Evolutionary conservation across 2,888 invertebrate genomes (phyloP).

Genomic region (Fragum fragum): DNA sequence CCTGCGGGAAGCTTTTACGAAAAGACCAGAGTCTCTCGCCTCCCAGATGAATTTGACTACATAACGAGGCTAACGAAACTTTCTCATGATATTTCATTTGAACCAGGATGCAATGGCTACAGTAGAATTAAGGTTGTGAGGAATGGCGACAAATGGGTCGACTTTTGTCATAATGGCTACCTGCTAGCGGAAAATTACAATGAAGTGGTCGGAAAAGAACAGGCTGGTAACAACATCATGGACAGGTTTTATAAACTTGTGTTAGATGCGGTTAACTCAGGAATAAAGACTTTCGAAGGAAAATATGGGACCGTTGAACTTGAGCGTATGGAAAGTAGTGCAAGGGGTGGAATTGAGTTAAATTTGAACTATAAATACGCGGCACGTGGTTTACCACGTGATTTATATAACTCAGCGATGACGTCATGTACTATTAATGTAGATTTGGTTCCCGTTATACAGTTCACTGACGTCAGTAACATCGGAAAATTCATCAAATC

Average conservation of each 20-base stretch:
- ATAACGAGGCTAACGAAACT: background rate
- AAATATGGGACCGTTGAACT: background rate
- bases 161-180: background rate
- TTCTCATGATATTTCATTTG: background rate
- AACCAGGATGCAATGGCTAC: background rate
- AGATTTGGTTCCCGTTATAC: slow-evolving; percentile 9
- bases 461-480: background rate
- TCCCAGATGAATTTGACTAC: slow-evolving; percentile 7
- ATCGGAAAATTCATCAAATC: background rate
- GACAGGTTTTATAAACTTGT: slow-evolving; percentile 14
- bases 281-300: background rate
- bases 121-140: background rate
- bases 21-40: background rate
- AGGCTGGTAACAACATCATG: background rate
- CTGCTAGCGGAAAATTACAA: background rate
- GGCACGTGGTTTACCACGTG: background rate
- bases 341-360: background rate
- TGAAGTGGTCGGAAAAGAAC: slow-evolving; percentile 12
- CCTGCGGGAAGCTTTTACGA: background rate
- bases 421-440: background rate
- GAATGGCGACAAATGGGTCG: background rate
- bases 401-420: background rate
- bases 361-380: slow-evolving; percentile 5
- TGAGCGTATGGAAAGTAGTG: slow-evolving; percentile 4
- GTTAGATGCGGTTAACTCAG: background rate